phyloP scores from a whole-genome alignment of 2,113 vertebrate species.

The Pionites leucogaster region DNA sequence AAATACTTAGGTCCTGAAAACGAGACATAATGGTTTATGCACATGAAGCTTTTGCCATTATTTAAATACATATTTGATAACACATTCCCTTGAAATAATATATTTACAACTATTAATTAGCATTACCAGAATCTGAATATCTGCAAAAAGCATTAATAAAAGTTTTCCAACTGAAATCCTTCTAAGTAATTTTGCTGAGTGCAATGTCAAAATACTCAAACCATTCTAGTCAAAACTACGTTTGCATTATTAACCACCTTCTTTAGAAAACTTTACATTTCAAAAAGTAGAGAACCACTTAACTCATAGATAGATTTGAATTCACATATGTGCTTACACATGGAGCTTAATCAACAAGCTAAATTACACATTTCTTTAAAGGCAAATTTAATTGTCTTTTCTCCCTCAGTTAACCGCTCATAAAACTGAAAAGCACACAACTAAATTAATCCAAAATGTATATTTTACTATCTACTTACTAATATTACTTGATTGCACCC shows the following conservation, averaged over 20 bases:
- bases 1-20: neutral
- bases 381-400: neutral
- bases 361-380: neutral
- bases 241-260: neutral
- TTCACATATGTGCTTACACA: fast-evolving
- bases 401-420: neutral
- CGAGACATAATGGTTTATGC: neutral
- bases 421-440: neutral
- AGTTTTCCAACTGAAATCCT: neutral
- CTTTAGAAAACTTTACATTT: neutral
- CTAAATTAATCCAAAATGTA: neutral
- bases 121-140: neutral
- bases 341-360: neutral
- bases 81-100: neutral
- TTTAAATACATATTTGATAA: neutral
- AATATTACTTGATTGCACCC: neutral
- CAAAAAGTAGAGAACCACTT: neutral
- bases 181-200: neutral
- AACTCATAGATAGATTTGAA: neutral
- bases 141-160: neutral
- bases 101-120: neutral
- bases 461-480: neutral
- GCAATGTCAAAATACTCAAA: neutral
- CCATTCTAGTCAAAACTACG: neutral
- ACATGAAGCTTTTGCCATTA: neutral